Base-by-base conservation (phyloP, 1,140 invertebrate genomes). In the Saccostrea echinata region DNA sequence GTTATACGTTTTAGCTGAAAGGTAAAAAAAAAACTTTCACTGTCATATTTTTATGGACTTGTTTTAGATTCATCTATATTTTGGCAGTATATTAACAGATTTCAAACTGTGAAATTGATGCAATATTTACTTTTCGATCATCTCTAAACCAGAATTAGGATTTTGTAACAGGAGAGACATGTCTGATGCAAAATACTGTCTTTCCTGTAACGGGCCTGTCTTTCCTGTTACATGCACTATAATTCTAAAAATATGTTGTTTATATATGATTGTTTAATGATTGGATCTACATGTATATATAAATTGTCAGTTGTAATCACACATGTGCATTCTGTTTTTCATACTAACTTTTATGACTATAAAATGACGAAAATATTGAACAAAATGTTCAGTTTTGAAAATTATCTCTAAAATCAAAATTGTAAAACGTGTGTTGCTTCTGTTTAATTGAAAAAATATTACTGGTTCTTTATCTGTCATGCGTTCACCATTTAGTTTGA, bases 81-180 rank as follows among this genome's bases (percentile, higher is more conserved):
- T 71, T 30, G 11, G 30, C 68, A 71, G 68, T 33, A 71, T 71
- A 71, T 71, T 71, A 71, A 30, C 30, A 30, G 68, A 71, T 33
- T 71, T 33, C 24, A 30, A 71, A 30, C 68, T 30, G 4, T 71
- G 68, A 71, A 33, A 71, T 71, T 71, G n/a, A 30, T 71, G 68
- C 68, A 13, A 71, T 12, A 33, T n/a, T 71, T 71, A 71, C 24
- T 71, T 30, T 57, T 27, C 68, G 27, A 71, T 71, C 24, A 71
- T 12, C 64, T 71, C 30, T 71, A 71, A n/a, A n/a, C n/a, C n/a
- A n/a, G n/a, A n/a, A n/a, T n/a, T n/a, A n/a, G n/a, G n/a, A n/a
- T n/a, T n/a, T n/a, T n/a, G n/a, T n/a, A n/a, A n/a, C n/a, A n/a
- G 61, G 61, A 68, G 61, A 68, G 61, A 71, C 68, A 30, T 71